Evolutionary conservation across 2,797 vertebrate genomes (phyloP), one percentile per base, ranked within the genome.

Genomic region (Acanthiza pusilla): DNA sequence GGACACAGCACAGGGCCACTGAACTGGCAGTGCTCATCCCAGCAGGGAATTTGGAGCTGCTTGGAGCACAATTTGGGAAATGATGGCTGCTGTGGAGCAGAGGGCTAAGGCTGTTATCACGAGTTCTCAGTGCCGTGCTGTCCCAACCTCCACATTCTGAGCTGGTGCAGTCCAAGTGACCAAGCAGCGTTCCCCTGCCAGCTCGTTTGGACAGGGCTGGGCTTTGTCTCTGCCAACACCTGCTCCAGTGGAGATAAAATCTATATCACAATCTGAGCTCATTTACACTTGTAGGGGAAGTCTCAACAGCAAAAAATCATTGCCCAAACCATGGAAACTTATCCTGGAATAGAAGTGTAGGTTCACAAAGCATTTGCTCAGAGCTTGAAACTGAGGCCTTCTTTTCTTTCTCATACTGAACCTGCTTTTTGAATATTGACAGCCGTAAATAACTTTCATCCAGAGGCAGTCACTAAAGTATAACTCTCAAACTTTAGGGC

Each of bases 141-240:
- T 50, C 80, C 17, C 47, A 50, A 38, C 32, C 34, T 38, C 2
- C 25, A 23, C 42, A 5, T 55, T 51, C 32, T 68, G 12, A 61
- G 11, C 7, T 7, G 43, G 17, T 5, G 15, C 3, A 5, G 50
- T 85, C 61, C 85, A 68, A 1, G 25, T 32, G 78, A 29, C 57
- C 60, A 43, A 83, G 3, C 40, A n/a, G 51, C 32, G n/a, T 29
- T 58, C 20, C 16, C 12, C 7, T 29, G 75, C 60, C 92, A 94
- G 1, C 36, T 70, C 19, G 2, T 73, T 77, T 92, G 89, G 91
- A 67, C 55, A 42, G 48, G 67, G 47, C 47, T 85, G 32, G 42
- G 63, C 4, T 57, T 74, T 88, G 85, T 93, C 84, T 89, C 47
- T 93, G 89, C 76, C n/a, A 86, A 78, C 88, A 94, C 62, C 93